These are phyloP conservation scores for Paragorgia papillata DNA, from an alignment of 92 coral and sea anemone species.

Conservation along the genomic window DNA sequence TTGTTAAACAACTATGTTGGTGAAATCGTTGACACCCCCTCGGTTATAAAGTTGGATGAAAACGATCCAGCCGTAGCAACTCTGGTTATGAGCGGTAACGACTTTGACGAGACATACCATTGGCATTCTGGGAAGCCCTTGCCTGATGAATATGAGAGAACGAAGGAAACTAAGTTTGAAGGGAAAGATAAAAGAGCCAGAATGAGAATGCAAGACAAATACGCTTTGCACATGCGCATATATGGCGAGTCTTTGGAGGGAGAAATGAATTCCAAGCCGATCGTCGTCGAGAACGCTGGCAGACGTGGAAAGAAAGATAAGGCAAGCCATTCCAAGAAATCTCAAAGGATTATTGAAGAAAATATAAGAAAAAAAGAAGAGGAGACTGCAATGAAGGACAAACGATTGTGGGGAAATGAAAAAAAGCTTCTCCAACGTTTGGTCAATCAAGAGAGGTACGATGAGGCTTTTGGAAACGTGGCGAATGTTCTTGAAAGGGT, in stretches of 20 bases:
- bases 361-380: constrained; percentile 41
- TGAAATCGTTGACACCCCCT: constrained; percentile 29
- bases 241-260: constrained; percentile 64
- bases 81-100: constrained; percentile 54
- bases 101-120: constrained; percentile 71
- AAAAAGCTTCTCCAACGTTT: background rate
- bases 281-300: constrained; percentile 18
- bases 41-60: constrained; percentile 10
- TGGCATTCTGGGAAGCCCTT: constrained; percentile 75
- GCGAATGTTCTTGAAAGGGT: constrained; percentile 31
- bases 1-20: constrained; percentile 62
- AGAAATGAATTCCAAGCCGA: constrained; percentile 8
- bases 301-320: constrained; percentile 45
- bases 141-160: constrained; percentile 68
- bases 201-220: constrained; percentile 28
- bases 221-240: constrained; percentile 29
- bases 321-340: constrained; percentile 36
- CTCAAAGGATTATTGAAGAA: constrained; percentile 25
- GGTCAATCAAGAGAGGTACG: constrained; percentile 5
- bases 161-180: constrained; percentile 25
- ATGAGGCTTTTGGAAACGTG: constrained; percentile 29
- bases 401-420: constrained; percentile 33
- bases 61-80: constrained; percentile 33
- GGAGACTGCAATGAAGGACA: constrained; percentile 21
- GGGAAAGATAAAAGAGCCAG: background rate